phyloP scores from a whole-genome alignment of 2,113 vertebrate species.

The Natator depressus region DNA sequence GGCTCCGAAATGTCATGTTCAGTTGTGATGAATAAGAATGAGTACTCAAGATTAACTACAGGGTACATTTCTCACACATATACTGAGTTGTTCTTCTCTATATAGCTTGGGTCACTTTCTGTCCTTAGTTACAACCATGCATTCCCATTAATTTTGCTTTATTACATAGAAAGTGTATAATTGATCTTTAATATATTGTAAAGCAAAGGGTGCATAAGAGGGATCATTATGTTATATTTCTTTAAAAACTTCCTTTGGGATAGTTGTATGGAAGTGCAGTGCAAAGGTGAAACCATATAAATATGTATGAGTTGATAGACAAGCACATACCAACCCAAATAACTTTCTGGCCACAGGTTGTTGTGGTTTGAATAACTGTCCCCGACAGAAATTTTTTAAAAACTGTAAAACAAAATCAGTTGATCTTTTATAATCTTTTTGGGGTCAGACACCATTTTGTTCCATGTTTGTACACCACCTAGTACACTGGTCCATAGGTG shows the following conservation, averaged over 20 bases:
- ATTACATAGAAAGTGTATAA: not conserved
- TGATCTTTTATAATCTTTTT: not conserved
- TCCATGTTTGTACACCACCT: not conserved
- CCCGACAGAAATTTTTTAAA: not conserved
- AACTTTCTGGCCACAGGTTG: not conserved
- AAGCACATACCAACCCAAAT: not conserved
- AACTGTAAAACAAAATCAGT: not conserved
- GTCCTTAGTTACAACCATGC: not conserved
- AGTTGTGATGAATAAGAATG: not conserved
- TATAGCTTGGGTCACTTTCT: not conserved
- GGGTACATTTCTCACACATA: not conserved
- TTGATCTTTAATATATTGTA: not conserved
- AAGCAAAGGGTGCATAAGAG: not conserved
- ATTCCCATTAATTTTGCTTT: not conserved
- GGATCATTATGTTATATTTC: not conserved
- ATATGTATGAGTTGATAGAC: not conserved
- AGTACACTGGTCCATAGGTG: not conserved
- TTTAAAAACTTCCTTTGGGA: not conserved
- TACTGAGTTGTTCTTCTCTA: not conserved
- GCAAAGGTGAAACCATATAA: not conserved
- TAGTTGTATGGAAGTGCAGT: not conserved
- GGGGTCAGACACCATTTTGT: not conserved
- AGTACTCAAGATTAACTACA: slow-evolving; percentile 13
- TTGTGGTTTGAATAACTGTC: not conserved
- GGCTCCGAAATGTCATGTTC: slow-evolving; percentile 3